phyloP scores from a whole-genome alignment of 2,113 vertebrate species.

The Candoia aspera region DNA sequence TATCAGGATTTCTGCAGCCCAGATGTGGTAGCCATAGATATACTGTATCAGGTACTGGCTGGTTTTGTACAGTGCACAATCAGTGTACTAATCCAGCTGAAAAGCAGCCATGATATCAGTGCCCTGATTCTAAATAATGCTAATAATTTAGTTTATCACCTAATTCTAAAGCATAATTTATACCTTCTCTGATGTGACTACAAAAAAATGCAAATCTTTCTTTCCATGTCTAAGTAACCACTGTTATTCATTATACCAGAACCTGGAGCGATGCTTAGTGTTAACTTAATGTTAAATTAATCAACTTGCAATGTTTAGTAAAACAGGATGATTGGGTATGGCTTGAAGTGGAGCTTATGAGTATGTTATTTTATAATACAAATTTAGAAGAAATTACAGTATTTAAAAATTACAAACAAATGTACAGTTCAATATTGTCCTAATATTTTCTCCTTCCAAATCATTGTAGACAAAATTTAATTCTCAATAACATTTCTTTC shows the following conservation, averaged over 20 bases:
- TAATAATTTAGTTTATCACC: background rate
- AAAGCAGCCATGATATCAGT: background rate
- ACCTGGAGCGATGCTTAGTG: background rate
- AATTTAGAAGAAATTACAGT: background rate
- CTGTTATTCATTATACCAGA: background rate
- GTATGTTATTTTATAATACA: background rate
- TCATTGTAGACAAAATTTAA: background rate
- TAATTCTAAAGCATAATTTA: background rate
- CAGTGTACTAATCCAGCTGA: background rate
- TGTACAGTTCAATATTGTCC: background rate
- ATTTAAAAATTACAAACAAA: background rate
- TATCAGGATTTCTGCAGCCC: background rate
- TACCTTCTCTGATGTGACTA: background rate
- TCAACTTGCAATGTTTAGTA: background rate
- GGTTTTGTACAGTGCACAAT: background rate
- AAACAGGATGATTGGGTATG: background rate
- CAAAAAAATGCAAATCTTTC: background rate
- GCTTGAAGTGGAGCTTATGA: background rate
- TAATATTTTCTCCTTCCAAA: background rate
- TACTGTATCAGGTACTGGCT: background rate
- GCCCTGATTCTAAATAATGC: background rate
- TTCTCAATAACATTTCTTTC: background rate
- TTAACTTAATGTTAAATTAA: background rate
- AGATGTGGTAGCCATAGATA: background rate
- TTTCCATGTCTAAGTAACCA: background rate